Evolutionary conservation across 2,888 invertebrate species (phyloP), one percentile per base, ranked within the genome.

Genomic region (Cryptocephalus moraei): DNA sequence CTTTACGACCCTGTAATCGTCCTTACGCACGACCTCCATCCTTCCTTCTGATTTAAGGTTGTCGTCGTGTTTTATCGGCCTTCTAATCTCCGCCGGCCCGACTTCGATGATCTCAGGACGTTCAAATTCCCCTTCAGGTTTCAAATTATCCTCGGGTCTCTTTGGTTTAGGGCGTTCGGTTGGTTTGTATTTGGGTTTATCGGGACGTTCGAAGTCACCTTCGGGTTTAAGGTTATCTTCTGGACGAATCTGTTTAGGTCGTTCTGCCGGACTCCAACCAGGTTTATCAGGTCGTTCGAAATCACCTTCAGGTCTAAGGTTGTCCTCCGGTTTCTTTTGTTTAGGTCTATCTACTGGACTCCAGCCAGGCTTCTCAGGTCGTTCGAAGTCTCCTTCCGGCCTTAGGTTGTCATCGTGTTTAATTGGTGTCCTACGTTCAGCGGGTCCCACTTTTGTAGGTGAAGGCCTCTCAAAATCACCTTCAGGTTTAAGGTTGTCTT

Each of bases 141-240:
- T 61, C 1, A 78, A 59, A 59, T 79, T 79, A 57, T 80, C 79
- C 46, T 71, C 69, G 1, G 75, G 77, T 33, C 70, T 62, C 31
- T 34, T 47, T 12, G 22, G 72, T 48, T 64, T 61, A 0, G 73
- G 71, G 9, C 66, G 53, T 53, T 79, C 79, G 1, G 71, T 79
- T 0, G 78, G 62, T 33, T 48, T 48, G 51, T 59, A 78, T 47
- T 57, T 54, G 0, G 64, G 59, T 48, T 69, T 66, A 39, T 72
- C 66, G 36, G 72, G 72, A 43, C 68, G 60, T 46, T 73, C 70
- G 54, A 79, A 78, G 1, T 80, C 77, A 1, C 82, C 82, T 62
- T 81, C 82, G 0, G 79, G 77, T 43, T 67, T 71, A 1, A 82
- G 66, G 62, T 82, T 83, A 53, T 82, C 81, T 54, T 73, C 65